phyloP scores from a whole-genome alignment of 2,888 invertebrate species.

The Neoascia interrupta region DNA sequence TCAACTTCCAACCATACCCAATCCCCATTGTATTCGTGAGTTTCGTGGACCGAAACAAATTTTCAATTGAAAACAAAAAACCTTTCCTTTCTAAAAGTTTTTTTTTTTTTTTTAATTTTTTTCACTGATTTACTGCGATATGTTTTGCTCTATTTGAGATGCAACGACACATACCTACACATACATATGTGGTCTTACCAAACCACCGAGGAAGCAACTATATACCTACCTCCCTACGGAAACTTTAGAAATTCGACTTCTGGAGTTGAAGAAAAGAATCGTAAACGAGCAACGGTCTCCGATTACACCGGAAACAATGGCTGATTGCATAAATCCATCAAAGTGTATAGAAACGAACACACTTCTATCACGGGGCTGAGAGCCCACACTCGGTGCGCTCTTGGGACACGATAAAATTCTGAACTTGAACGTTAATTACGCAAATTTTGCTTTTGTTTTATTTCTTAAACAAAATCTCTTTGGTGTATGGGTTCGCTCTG shows the following conservation, averaged over 20 bases:
- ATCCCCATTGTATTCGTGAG: conserved; percentile 54
- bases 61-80: conserved; percentile 42
- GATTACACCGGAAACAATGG: conserved; percentile 63
- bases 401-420: conserved; percentile 32
- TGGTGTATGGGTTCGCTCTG: too few species aligned
- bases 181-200: background rate
- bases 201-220: conserved; percentile 14
- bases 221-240: too few species aligned
- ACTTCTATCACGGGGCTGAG: too few species aligned
- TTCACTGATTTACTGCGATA: conserved; percentile 51
- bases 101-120: conserved; percentile 10
- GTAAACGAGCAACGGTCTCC: conserved; percentile 16
- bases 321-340: conserved; percentile 61
- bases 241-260: conserved; percentile 4
- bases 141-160: conserved; percentile 61
- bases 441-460: conserved; percentile 6
- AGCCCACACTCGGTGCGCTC: too few species aligned
- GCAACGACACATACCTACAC: conserved; percentile 33
- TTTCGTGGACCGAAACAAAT: conserved; percentile 63
- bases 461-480: too few species aligned
- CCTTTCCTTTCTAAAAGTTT: conserved; percentile 33
- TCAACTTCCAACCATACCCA: too few species aligned
- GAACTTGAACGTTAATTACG: conserved; percentile 56
- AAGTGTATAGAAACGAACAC: conserved; percentile 48
- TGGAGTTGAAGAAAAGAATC: too few species aligned